Conservation (phyloP, 2,113 vertebrate species). For the Malaclemys terrapin region DNA sequence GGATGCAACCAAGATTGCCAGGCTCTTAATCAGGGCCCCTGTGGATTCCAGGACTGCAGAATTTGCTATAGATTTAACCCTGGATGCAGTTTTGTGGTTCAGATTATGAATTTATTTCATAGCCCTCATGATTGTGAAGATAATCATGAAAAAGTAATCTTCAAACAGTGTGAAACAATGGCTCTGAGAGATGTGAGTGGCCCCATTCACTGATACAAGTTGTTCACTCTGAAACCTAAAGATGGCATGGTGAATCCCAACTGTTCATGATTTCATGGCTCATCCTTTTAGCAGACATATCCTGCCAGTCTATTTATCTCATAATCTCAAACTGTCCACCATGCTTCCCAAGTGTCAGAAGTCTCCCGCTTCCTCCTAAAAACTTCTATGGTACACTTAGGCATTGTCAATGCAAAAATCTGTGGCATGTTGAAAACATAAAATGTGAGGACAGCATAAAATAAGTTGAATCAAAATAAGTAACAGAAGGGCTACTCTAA, state of each 20-base stretch:
- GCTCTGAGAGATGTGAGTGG: background rate
- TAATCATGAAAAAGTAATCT: background rate
- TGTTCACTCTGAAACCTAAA: background rate
- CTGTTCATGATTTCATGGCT: background rate
- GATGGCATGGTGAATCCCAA: background rate
- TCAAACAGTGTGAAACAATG: background rate
- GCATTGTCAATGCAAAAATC: background rate
- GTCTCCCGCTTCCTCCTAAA: background rate
- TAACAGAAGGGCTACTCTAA: background rate
- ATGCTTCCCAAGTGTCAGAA: background rate
- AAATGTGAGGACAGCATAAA: background rate
- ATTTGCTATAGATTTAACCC: conserved; percentile 21
- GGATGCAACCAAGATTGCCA: background rate
- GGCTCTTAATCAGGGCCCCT: background rate
- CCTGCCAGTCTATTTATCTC: background rate
- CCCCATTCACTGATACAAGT: background rate
- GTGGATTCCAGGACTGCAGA: background rate
- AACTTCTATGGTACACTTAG: background rate
- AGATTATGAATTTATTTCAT: background rate
- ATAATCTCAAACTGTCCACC: background rate
- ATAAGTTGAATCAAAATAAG: background rate
- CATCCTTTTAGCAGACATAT: background rate
- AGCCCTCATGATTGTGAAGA: background rate
- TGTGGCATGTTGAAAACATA: background rate
- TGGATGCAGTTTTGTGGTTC: background rate